A percentile compares a stretch with the other conserved stretches of the same genome.
phyloP scores from a whole-genome alignment of 2,797 vertebrate species.

The Rhinella marina region DNA sequence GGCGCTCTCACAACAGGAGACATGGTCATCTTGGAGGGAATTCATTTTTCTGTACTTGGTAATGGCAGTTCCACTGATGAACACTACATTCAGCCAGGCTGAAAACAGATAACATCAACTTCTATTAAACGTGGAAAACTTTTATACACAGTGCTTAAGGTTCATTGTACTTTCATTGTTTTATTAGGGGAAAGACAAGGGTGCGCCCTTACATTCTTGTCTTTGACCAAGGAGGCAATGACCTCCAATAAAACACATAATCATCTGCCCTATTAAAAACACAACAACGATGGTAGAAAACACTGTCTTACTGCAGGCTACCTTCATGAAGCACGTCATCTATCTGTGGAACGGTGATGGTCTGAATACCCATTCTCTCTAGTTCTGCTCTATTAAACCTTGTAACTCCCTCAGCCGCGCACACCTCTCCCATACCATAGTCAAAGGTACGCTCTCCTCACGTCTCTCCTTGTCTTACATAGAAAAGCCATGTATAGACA shows the following conservation, averaged over 20 bases:
- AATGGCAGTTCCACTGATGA: no score
- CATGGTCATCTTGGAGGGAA: no score
- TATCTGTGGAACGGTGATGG: neutral
- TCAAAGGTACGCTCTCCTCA: neutral
- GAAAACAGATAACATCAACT: neutral
- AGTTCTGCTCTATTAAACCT: conserved; percentile 33
- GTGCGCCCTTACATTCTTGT: neutral
- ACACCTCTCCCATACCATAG: conserved; percentile 17
- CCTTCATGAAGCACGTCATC: neutral
- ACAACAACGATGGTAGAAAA: neutral
- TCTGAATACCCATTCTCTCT: neutral
- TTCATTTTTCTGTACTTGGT: no score
- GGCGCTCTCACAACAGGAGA: no score
- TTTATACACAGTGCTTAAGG: no score
- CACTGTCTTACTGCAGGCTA: neutral
- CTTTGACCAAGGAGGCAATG: neutral
- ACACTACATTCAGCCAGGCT: neutral
- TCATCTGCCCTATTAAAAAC: neutral
- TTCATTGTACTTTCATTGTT: neutral
- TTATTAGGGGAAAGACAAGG: neutral
- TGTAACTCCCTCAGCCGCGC: neutral
- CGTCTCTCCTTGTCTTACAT: conserved; percentile 15
- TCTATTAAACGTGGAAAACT: neutral
- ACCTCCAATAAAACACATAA: neutral
- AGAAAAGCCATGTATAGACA: neutral